Conservation (phyloP, 2,113 vertebrate species). For the Herpetotheres cachinnans region DNA sequence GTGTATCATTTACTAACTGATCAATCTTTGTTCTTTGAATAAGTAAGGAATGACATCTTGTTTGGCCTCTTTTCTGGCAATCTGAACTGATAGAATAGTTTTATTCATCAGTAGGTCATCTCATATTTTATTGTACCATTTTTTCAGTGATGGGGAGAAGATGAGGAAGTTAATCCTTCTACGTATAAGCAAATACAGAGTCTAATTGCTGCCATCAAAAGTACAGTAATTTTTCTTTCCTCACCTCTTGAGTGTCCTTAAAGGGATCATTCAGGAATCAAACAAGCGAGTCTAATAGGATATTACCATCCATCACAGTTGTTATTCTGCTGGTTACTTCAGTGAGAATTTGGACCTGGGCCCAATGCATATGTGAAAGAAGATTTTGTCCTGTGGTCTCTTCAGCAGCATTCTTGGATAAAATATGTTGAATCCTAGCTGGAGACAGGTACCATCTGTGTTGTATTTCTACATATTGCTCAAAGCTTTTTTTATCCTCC, state of each 20-base stretch:
- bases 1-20: background rate
- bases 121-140: slow-evolving; percentile 1
- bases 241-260: slow-evolving; percentile 31
- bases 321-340: slow-evolving; percentile 55
- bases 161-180: background rate
- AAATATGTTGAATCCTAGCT: slow-evolving; percentile 9
- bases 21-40: background rate
- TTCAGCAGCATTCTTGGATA: slow-evolving; percentile 22
- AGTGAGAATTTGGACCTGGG: slow-evolving; percentile 13
- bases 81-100: background rate
- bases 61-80: background rate
- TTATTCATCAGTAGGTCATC: background rate
- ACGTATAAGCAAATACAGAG: background rate
- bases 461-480: slow-evolving; percentile 14
- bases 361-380: slow-evolving; percentile 37
- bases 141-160: background rate
- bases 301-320: slow-evolving; percentile 40
- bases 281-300: slow-evolving; percentile 51
- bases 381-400: slow-evolving; percentile 30
- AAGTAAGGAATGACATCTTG: background rate
- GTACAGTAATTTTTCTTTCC: slow-evolving; percentile 28
- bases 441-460: slow-evolving; percentile 58
- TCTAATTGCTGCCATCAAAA: slow-evolving; percentile 21
- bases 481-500: slow-evolving; percentile 24
- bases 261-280: slow-evolving; percentile 45